These are phyloP conservation scores for Diarsia brunnea DNA, from an alignment of 2,888 invertebrate genomes.

Conservation along the genomic window DNA sequence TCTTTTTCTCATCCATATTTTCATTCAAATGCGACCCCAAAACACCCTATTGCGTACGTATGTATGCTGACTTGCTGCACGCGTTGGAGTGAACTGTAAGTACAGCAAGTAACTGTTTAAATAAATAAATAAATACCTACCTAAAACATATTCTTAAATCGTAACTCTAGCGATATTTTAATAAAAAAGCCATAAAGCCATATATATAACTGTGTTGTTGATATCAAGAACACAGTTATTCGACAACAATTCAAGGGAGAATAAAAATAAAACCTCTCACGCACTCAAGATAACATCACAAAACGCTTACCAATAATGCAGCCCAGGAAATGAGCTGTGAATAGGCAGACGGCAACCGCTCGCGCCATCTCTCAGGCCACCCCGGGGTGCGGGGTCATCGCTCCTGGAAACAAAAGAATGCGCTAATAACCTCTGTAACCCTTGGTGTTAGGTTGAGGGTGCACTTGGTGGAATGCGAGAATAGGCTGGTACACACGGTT, in stretches of 20 bases:
- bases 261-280: slow-evolving; percentile 3
- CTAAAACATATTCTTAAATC: too few relatives aligned
- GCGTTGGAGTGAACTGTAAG: too few relatives aligned
- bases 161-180: background rate
- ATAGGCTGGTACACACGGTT: background rate
- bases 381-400: slow-evolving; percentile 78
- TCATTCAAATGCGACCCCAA: too few relatives aligned
- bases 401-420: slow-evolving; percentile 86
- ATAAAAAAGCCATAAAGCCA: too few relatives aligned
- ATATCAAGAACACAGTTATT: too few relatives aligned
- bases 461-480: slow-evolving; percentile 3
- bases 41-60: too few relatives aligned
- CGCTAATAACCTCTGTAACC: slow-evolving; percentile 76
- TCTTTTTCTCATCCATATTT: too few relatives aligned
- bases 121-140: too few relatives aligned
- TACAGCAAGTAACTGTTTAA: too few relatives aligned
- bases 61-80: too few relatives aligned
- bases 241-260: background rate
- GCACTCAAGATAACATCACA: slow-evolving; percentile 28
- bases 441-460: slow-evolving; percentile 24
- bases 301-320: slow-evolving; percentile 86
- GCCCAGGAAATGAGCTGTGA: slow-evolving; percentile 88
- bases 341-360: slow-evolving; percentile 82
- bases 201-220: too few relatives aligned
- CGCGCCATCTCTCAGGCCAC: slow-evolving; percentile 81